Evolutionary conservation across 2,113 vertebrate genomes (phyloP).

Genomic region (Phainopepla nitens): DNA sequence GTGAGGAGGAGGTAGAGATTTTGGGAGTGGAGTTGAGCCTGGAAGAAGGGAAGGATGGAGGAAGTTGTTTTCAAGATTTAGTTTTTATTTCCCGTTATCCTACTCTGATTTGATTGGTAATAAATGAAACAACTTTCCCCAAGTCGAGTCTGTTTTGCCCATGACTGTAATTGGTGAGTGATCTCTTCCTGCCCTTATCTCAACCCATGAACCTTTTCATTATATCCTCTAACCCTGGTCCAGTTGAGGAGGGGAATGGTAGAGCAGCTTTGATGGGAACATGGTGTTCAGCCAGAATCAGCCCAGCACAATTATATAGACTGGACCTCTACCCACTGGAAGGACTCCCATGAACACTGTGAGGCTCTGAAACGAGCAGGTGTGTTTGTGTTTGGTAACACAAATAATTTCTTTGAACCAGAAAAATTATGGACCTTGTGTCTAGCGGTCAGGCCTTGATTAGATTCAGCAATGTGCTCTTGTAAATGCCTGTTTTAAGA

Average conservation of each 20-base stretch:
- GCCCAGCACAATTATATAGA: background rate
- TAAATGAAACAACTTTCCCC: background rate
- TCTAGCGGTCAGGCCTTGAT: background rate
- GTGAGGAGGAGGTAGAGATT: background rate
- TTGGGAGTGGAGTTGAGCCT: background rate
- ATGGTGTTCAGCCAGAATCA: background rate
- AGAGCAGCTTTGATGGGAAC: background rate
- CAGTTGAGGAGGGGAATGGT: background rate
- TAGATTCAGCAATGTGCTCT: background rate
- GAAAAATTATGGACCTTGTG: background rate
- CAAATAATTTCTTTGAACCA: background rate
- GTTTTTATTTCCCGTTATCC: background rate
- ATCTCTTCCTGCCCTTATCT: background rate
- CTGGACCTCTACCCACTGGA: rapidly evolving
- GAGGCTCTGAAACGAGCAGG: background rate
- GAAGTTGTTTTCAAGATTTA: background rate
- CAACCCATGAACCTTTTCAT: background rate
- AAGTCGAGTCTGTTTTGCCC: background rate
- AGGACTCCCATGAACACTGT: background rate
- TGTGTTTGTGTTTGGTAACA: background rate
- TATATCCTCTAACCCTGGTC: rapidly evolving
- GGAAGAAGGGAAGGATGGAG: background rate
- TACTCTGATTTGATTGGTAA: background rate
- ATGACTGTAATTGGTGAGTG: background rate
- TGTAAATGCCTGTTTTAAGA: background rate